These are phyloP conservation scores for Sebastes steindachneri DNA, from an alignment of 2,797 vertebrate genomes.

Conservation along the genomic window DNA sequence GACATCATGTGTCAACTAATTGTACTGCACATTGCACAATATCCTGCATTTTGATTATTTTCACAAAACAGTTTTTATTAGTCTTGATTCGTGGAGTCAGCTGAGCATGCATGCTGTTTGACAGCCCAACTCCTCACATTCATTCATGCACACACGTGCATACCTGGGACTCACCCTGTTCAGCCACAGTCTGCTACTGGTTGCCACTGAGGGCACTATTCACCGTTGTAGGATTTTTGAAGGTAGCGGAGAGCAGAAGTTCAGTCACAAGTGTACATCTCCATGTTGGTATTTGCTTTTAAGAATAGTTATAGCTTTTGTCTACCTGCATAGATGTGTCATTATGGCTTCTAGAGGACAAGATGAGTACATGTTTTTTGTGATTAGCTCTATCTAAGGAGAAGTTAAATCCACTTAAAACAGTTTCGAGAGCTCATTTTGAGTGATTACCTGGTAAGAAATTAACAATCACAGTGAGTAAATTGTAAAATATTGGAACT, in stretches of 20 bases:
- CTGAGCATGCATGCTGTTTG: background rate
- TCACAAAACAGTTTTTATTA: background rate
- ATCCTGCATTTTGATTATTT: conserved; percentile 25
- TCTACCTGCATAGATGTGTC: background rate
- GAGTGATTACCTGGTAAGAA: background rate
- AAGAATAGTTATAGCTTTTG: background rate
- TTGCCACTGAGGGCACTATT: background rate
- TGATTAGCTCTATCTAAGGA: background rate
- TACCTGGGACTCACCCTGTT: background rate
- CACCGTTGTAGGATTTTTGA: background rate
- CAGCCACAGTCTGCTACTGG: background rate
- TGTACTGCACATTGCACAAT: conserved; percentile 12
- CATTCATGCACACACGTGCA: background rate
- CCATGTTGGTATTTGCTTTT: background rate
- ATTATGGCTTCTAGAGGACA: background rate
- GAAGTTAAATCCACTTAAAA: background rate
- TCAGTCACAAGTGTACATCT: background rate
- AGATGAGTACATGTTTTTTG: background rate
- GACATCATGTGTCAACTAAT: conserved; percentile 19
- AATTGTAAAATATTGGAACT: background rate
- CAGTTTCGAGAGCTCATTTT: background rate
- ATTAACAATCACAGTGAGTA: background rate
- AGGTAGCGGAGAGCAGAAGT: background rate
- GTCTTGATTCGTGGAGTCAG: background rate
- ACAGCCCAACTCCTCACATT: background rate